phyloP scores from a whole-genome alignment of 2,888 invertebrate species.

The Hetaerina titia region DNA sequence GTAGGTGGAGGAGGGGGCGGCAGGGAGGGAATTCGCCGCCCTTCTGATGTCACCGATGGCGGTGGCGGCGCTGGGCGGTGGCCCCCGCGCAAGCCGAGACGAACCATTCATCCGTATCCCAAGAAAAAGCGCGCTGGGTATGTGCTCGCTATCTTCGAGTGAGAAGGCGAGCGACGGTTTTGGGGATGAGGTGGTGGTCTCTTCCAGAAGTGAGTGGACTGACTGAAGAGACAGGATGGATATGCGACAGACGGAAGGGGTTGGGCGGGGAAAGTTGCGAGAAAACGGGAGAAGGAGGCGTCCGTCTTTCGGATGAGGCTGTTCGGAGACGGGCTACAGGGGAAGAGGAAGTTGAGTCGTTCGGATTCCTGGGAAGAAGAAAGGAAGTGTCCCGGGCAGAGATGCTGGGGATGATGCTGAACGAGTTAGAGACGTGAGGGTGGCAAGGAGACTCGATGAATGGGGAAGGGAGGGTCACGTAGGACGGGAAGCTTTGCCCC shows the following conservation, averaged over 20 bases:
- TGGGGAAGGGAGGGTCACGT: not conserved
- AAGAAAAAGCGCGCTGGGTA: not conserved
- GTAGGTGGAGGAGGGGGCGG: not conserved
- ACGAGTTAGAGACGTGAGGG: not conserved
- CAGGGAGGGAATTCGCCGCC: not conserved
- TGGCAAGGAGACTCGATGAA: not conserved
- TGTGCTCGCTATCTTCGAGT: not conserved
- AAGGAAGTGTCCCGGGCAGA: not conserved
- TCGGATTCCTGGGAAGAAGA: not conserved
- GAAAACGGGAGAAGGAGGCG: not conserved
- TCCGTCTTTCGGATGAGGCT: not conserved
- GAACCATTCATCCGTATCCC: constrained; percentile 32
- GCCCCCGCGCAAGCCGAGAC: not conserved
- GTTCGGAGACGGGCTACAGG: not conserved
- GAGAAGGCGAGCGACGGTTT: not conserved
- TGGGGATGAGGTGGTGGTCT: not conserved
- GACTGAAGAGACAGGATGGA: not conserved
- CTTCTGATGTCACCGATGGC: constrained; percentile 7
- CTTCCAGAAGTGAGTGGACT: not conserved
- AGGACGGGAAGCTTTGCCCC: not conserved
- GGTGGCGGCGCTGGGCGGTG: no score
- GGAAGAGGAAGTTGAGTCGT: constrained; percentile 55
- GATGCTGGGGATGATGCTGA: not conserved
- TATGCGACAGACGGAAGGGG: not conserved
- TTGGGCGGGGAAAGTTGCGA: not conserved